A percentile compares a stretch with the other conserved stretches of the same genome.
These are phyloP conservation scores for Festucalex cinctus DNA, from an alignment of 2,113 vertebrate genomes.

Conservation along the genomic window DNA sequence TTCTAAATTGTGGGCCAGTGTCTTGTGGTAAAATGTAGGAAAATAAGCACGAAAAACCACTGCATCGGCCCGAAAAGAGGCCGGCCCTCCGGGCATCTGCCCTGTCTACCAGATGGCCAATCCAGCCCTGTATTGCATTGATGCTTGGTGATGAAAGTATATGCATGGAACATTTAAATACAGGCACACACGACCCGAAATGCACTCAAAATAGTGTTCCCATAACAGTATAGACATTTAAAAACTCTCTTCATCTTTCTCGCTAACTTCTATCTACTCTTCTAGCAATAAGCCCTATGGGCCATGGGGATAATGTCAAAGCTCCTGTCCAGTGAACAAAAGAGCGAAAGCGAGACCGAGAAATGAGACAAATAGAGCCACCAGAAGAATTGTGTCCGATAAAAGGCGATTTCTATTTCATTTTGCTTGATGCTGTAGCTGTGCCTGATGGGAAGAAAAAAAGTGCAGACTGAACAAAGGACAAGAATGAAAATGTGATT, in stretches of 20 bases:
- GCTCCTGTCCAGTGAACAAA: conserved; percentile 11
- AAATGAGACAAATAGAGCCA: conserved; percentile 23
- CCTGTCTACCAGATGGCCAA: no score
- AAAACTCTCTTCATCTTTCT: conserved; percentile 5
- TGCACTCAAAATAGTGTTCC: neutral
- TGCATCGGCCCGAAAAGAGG: no score
- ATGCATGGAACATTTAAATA: no score
- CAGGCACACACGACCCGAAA: no score
- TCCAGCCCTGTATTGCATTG: no score
- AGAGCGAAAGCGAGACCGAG: neutral
- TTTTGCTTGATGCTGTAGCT: conserved; percentile 31
- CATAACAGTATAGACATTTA: conserved; percentile 22
- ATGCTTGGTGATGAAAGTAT: no score
- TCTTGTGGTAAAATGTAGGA: no score
- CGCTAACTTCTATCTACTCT: conserved; percentile 17
- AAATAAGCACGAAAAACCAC: no score
- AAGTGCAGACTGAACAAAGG: conserved; percentile 1
- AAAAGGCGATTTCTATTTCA: conserved; percentile 29
- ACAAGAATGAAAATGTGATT: neutral
- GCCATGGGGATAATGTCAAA: conserved; percentile 35
- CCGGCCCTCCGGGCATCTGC: no score
- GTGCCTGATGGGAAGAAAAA: conserved; percentile 21
- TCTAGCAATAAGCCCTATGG: conserved; percentile 33
- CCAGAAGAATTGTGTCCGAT: conserved; percentile 18
- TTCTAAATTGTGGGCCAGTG: no score